Evolutionary conservation across 2,113 vertebrate genomes (phyloP), one percentile per base, ranked within the genome.

Genomic region (Leptodactylus fuscus): DNA sequence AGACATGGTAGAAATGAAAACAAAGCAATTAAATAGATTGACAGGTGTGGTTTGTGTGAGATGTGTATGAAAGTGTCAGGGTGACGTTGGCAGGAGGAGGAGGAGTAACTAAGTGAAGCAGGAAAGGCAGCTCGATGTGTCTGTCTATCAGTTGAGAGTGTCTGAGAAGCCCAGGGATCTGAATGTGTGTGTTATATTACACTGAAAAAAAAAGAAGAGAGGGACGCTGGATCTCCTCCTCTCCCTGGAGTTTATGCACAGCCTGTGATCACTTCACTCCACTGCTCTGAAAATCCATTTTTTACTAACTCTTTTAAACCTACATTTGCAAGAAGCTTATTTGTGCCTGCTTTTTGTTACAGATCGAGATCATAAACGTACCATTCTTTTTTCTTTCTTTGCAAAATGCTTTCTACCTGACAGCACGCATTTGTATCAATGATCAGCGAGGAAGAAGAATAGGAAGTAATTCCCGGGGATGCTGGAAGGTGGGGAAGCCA

Each of bases 121-220:
- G 96, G 96, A 96, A 95, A 96, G 95, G 96, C 97, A 94, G 96
- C 96, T 97, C 97, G 96, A 98, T 98, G 97, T 96, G 97, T 99
- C 97, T 97, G 97, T 99, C 97, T 96, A 95, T 99, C 97, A 98
- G 97, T 97, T 96, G 95, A 96, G 96, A 92, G 96, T 97, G 97
- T 97, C 97, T 97, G 96, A 95, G 93, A 95, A 95, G 96, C 96
- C 94, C 95, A 95, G 95, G 96, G 84, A 86, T 86, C 96, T 96
- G 96, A 91, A 93, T 95, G 94, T 93, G 94, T 92, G 95, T 95
- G 96, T 95, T 94, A 93, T 92, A 95, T 96, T 95, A 95, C 95
- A 95, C 95, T 93, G 95, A 94, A 92, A 94, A 94, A n/a, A 95
- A 94, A 93, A 94, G 89, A 92, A 92, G 91, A 92, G 94, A 92